Conservation (phyloP, 2,888 invertebrate genomes). For the Ceramica pisi region DNA sequence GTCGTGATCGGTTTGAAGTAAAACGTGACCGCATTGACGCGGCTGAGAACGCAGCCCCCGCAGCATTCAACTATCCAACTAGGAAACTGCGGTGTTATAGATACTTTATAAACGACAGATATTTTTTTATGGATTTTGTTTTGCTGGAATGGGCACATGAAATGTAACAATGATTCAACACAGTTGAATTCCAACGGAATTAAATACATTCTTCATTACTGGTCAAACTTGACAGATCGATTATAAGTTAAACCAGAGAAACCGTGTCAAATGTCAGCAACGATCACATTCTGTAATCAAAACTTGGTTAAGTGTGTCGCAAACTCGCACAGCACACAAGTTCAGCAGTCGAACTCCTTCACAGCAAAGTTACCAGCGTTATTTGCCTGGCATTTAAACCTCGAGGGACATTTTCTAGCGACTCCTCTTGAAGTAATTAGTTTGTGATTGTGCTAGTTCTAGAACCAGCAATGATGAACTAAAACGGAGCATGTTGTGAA, state of each 20-base stretch:
- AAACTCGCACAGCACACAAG: conserved; percentile 13
- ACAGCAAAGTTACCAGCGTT: conserved; percentile 22
- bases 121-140: conserved; percentile 17
- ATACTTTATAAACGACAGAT: conserved; percentile 46
- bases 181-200: neutral
- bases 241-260: neutral
- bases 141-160: conserved; percentile 3
- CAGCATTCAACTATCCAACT: conserved; percentile 58
- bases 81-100: conserved; percentile 67
- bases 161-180: conserved; percentile 20
- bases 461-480: conserved; percentile 63
- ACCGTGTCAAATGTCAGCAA: conserved; percentile 1
- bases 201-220: conserved; percentile 9
- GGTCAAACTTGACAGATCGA: conserved; percentile 3
- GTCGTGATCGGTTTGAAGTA: conserved; percentile 68
- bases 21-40: conserved; percentile 67
- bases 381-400: conserved; percentile 25
- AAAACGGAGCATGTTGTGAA: conserved; percentile 75
- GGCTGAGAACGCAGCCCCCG: conserved; percentile 43
- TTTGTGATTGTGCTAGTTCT: conserved; percentile 55
- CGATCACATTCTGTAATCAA: conserved; percentile 25
- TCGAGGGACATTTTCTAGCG: conserved; percentile 24
- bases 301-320: conserved; percentile 13
- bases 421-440: conserved; percentile 45
- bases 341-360: conserved; percentile 11